Conservation (phyloP, 1,140 invertebrate genomes). For the Tetramorium parvispinum region DNA sequence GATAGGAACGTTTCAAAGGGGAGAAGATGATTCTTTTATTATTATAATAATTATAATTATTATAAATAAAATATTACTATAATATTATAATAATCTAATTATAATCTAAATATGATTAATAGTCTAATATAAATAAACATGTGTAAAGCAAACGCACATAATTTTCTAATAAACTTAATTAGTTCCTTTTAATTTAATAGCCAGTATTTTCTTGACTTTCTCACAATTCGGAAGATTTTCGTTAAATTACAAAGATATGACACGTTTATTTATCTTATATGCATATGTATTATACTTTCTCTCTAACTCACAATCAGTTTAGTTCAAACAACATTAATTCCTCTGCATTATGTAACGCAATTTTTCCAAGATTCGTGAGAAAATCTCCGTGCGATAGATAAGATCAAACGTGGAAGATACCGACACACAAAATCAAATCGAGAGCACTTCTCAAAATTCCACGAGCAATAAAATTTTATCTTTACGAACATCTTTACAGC, state of each 20-base stretch:
- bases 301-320: not conserved
- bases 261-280: not conserved
- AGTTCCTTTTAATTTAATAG: no score
- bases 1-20: not conserved
- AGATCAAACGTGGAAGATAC: not conserved
- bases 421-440: not conserved
- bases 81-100: no score
- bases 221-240: not conserved
- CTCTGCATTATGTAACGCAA: not conserved
- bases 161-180: not conserved
- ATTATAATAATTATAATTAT: no score
- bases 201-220: not conserved
- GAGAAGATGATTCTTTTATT: not conserved
- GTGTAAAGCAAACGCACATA: not conserved
- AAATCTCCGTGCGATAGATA: not conserved
- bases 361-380: not conserved
- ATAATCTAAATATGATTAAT: no score
- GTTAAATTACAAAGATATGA: not conserved
- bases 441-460: not conserved
- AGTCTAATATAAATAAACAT: not conserved
- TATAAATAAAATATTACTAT: no score
- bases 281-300: not conserved
- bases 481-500: not conserved
- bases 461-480: constrained; percentile 1
- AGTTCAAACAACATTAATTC: not conserved